Conservation (phyloP, 2,888 invertebrate genomes). For the Chymomyza fuscimana region DNA sequence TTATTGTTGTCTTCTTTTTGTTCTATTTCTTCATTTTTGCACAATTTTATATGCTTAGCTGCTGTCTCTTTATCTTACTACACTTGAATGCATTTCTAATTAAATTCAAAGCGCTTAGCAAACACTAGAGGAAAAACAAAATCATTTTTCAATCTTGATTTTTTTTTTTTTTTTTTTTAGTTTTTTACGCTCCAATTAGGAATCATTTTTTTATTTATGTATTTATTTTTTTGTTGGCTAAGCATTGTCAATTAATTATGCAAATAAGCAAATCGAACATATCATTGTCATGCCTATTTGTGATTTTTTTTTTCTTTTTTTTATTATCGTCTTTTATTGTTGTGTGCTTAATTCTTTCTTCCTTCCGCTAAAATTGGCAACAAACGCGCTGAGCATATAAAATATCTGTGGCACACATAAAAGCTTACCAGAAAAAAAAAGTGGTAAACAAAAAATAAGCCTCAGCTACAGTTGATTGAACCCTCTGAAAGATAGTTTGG, state of each 20-base stretch:
- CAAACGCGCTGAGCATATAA: slow-evolving; percentile 6
- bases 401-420: slow-evolving; percentile 3
- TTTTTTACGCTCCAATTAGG: not conserved
- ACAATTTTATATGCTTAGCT: not conserved
- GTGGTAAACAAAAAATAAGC: not conserved
- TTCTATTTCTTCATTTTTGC: not conserved
- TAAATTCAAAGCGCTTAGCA: slow-evolving; percentile 13
- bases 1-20: not conserved
- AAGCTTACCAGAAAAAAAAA: not conserved
- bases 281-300: slow-evolving; percentile 4
- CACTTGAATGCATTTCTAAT: slow-evolving; percentile 14
- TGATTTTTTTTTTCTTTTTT: not conserved
- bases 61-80: not conserved
- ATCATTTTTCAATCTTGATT: not conserved
- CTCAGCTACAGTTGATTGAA: not conserved
- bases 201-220: not conserved
- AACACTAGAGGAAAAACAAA: not conserved
- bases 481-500: not conserved
- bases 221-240: not conserved
- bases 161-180: not conserved
- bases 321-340: not conserved
- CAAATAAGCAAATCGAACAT: slow-evolving; percentile 8
- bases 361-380: not conserved
- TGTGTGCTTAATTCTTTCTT: slow-evolving; percentile 7
- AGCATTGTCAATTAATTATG: slow-evolving; percentile 19